Base-by-base conservation (phyloP, 1,140 invertebrate species). In the Agrypnia vestita region DNA sequence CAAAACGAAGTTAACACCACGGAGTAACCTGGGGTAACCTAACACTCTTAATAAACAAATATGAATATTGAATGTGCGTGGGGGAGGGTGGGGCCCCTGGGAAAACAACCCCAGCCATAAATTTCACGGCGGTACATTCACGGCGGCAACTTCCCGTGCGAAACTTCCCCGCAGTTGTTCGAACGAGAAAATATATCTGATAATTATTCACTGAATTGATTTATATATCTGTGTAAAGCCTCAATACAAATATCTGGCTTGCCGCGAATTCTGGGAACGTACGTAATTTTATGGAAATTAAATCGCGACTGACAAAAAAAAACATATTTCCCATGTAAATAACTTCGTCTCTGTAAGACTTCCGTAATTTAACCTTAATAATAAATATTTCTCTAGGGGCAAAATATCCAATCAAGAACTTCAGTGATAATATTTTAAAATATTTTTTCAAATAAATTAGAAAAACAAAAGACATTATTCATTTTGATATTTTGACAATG, bases 31-130 rank as follows among this genome's bases (percentile, higher is more conserved):
- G 25, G 12, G 62, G 35, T n/a, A 73, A 51, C 71, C 51, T 55
- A 49, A 73, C 49, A 73, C 21, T 76, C 75, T 76, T 76, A 76
- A 76, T 76, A 76, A 76, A 76, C 43, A 76, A 46, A 67, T 76
- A 76, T 76, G 75, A 76, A 76, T 76, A 76, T 76, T 76, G 75
- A 76, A 76, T 76, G 75, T 64, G n/a, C 43, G 17, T 10, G 51
- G 55, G 55, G 44, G 64, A 13, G 19, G 49, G 9, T 21, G 35
- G 55, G 53, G 3, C 11, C 35, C 43, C 17, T 44, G 25, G 53
- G 73, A 55, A 15, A 44, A 59, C 19, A 7, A 12, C 21, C n/a
- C 21, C 9, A 0, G 73, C 44, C 35, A 19, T 56, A 75, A 75
- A 59, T 75, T 75, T 61, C 73, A 61, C 35, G 53, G 53, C 67